phyloP scores from a whole-genome alignment of 2,113 vertebrate species.

The Psittacara wagleri region DNA sequence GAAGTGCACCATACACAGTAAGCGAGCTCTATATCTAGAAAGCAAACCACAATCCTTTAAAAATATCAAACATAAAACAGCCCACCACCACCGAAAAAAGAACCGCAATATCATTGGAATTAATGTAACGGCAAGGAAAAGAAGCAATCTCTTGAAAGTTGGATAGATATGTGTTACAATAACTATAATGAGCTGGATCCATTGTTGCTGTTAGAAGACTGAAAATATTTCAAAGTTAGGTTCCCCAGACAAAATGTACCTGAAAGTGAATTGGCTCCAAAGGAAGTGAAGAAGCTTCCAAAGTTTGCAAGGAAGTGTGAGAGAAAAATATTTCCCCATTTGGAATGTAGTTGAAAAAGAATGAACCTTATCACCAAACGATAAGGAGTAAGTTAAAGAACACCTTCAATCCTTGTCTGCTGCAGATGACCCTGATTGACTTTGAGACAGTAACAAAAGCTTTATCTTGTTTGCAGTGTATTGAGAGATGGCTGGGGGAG shows the following conservation, averaged over 20 bases:
- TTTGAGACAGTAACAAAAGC: slow-evolving; percentile 63
- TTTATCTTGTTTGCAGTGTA: slow-evolving; percentile 59
- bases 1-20: neutral
- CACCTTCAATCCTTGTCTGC: slow-evolving; percentile 15
- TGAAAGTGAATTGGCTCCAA: neutral
- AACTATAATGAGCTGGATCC: neutral
- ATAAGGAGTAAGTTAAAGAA: slow-evolving; percentile 26
- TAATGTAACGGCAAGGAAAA: neutral
- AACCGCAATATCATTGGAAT: neutral
- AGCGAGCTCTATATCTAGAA: neutral
- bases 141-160: neutral
- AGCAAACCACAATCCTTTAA: neutral
- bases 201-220: neutral
- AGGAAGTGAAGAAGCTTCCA: neutral
- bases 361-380: slow-evolving; percentile 4
- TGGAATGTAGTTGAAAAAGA: slow-evolving; percentile 24
- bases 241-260: neutral
- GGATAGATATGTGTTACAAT: neutral
- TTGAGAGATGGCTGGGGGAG: slow-evolving; percentile 59
- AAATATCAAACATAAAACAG: neutral
- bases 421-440: slow-evolving; percentile 55
- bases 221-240: neutral
- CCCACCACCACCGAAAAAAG: neutral
- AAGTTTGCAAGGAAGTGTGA: neutral
- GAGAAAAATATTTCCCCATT: neutral